These are phyloP conservation scores for Aporophyla nigra DNA, from an alignment of 2,888 invertebrate genomes.

Conservation along the genomic window DNA sequence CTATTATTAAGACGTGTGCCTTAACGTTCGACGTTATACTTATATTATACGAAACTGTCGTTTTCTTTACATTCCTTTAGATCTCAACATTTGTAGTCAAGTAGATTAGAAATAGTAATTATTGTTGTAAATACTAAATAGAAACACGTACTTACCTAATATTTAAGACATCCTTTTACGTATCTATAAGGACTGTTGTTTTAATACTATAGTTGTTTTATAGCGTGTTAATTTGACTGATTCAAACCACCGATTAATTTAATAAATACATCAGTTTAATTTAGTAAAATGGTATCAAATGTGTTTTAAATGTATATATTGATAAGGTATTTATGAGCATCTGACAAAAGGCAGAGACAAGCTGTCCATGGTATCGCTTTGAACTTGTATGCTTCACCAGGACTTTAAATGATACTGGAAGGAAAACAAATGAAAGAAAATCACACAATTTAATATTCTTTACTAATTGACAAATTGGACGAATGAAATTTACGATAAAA, in stretches of 20 bases:
- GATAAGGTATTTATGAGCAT: background rate
- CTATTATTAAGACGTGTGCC: constrained; percentile 73
- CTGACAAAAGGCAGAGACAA: background rate
- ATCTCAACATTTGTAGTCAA: constrained; percentile 53
- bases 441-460: background rate
- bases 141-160: background rate
- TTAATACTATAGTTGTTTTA: constrained; percentile 14
- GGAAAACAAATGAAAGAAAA: background rate
- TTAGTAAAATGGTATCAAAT: background rate
- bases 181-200: constrained; percentile 10
- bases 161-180: constrained; percentile 7
- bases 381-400: background rate
- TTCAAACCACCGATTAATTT: constrained; percentile 28
- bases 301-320: constrained; percentile 47
- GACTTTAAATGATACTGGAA: no score
- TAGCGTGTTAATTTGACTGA: constrained; percentile 29
- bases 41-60: constrained; percentile 50
- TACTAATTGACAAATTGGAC: background rate
- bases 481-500: background rate
- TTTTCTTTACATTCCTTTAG: constrained; percentile 62
- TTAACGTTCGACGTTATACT: constrained; percentile 69
- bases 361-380: background rate
- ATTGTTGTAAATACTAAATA: constrained; percentile 46
- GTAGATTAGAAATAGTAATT: constrained; percentile 35
- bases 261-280: constrained; percentile 3